A percentile compares a stretch with the other conserved stretches of the same genome.
These are phyloP conservation scores for Amphipoea lucens DNA, from an alignment of 2,888 invertebrate genomes.

Conservation along the genomic window DNA sequence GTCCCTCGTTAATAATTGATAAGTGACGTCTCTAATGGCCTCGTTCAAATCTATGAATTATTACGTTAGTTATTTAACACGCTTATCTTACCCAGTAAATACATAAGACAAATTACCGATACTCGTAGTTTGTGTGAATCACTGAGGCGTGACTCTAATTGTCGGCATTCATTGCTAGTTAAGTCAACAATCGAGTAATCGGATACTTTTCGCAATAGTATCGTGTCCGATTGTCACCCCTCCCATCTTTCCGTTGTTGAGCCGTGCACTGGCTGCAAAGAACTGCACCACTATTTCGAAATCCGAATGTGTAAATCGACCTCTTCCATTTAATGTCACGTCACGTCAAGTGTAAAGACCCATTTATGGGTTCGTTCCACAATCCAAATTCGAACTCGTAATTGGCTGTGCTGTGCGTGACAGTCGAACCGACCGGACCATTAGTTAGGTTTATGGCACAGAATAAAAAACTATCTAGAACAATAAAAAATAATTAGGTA, in stretches of 20 bases:
- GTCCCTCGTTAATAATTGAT: conserved; percentile 16
- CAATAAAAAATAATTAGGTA: conserved; percentile 3
- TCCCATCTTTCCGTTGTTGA: conserved; percentile 36
- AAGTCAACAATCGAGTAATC: conserved; percentile 33
- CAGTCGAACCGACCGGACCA: conserved; percentile 20
- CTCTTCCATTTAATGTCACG: conserved; percentile 50
- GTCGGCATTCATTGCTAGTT: conserved; percentile 24
- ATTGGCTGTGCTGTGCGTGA: conserved; percentile 38
- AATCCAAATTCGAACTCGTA: conserved; percentile 30
- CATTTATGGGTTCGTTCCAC: conserved; percentile 31
- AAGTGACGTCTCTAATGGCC: neutral
- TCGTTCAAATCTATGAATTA: conserved; percentile 13
- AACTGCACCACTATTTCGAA: conserved; percentile 36
- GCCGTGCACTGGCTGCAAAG: neutral
- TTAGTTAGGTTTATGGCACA: conserved; percentile 27
- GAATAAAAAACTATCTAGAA: conserved; percentile 26
- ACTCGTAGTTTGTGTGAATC: conserved; percentile 35
- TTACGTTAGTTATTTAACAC: conserved; percentile 20
- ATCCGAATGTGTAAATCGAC: conserved; percentile 46
- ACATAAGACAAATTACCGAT: conserved; percentile 36
- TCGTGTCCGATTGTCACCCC: conserved; percentile 24
- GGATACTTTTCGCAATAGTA: conserved; percentile 48
- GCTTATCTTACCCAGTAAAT: conserved; percentile 6
- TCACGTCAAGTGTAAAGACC: conserved; percentile 9
- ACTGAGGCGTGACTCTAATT: conserved; percentile 46